These are phyloP conservation scores for Hydropotes inermis DNA, from an alignment of 2,113 vertebrate genomes.

Conservation along the genomic window DNA sequence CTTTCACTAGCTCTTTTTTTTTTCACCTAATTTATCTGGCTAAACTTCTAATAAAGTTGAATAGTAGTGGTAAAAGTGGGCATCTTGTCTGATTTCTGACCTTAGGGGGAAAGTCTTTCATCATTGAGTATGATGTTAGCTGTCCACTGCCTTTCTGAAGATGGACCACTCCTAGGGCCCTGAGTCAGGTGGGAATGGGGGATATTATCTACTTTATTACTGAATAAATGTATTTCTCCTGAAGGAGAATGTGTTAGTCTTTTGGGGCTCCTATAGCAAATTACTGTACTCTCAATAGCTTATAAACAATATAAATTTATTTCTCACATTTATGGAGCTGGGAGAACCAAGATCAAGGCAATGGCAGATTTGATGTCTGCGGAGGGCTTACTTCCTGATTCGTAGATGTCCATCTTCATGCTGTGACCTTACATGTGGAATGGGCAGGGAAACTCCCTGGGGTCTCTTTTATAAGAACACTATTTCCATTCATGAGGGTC, in stretches of 20 bases:
- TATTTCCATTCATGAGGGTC: background rate
- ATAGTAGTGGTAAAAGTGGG: background rate
- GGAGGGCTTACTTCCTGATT: background rate
- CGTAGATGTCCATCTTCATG: background rate
- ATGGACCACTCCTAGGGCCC: background rate
- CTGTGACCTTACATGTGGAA: background rate
- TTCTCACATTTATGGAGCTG: background rate
- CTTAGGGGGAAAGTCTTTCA: background rate
- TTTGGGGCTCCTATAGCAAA: background rate
- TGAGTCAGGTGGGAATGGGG: background rate
- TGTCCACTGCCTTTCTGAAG: background rate
- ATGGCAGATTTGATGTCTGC: background rate
- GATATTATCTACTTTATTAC: conserved; percentile 35
- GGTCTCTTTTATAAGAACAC: background rate
- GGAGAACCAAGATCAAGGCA: background rate
- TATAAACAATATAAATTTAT: background rate
- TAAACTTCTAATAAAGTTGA: background rate
- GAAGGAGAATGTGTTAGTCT: background rate
- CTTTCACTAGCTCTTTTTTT: background rate
- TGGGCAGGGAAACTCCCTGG: background rate
- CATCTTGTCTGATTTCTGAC: background rate
- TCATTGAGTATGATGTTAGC: background rate
- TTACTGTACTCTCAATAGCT: background rate
- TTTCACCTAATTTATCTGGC: background rate
- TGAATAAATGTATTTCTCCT: conserved; percentile 35